Percentiles rank a stretch among this genome's conserved stretches.
These are phyloP conservation scores for Pseudomyrmex flavicornis DNA, from an alignment of 1,140 invertebrate species.

Conservation along the genomic window DNA sequence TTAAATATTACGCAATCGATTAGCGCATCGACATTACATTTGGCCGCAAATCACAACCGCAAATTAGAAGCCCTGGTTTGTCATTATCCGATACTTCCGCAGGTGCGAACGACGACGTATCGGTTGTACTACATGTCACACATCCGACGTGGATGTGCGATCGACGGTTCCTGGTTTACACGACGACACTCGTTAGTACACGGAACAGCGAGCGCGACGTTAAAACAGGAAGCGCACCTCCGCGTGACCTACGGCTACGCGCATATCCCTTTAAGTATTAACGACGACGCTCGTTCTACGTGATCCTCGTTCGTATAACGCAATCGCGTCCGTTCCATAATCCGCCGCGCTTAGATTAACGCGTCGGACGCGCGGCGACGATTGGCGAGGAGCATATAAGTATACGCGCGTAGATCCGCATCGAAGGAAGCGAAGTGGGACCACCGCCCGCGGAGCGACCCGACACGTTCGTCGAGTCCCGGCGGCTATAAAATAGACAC, in stretches of 20 bases:
- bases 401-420: neutral
- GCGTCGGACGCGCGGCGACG: slow-evolving; percentile 12
- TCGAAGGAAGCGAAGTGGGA: neutral
- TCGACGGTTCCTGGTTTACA: slow-evolving; percentile 34
- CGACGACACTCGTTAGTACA: slow-evolving; percentile 58
- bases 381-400: neutral
- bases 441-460: slow-evolving; percentile 11
- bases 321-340: slow-evolving; percentile 45
- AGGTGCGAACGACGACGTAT: neutral
- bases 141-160: neutral
- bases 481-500: slow-evolving; percentile 11
- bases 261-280: slow-evolving; percentile 66
- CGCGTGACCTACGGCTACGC: slow-evolving; percentile 58
- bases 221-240: slow-evolving; percentile 73
- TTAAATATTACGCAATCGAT: neutral
- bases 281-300: slow-evolving; percentile 65
- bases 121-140: neutral
- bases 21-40: neutral
- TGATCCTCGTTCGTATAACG: slow-evolving; percentile 72
- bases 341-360: slow-evolving; percentile 67
- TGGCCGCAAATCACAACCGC: neutral
- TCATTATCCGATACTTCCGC: neutral
- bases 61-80: neutral
- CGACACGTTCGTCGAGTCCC: neutral
- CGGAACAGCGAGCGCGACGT: slow-evolving; percentile 50